A percentile compares a stretch with the other conserved stretches of the same genome.
Conservation (phyloP, 1,140 invertebrate genomes). For the Lucilia cuprina region DNA sequence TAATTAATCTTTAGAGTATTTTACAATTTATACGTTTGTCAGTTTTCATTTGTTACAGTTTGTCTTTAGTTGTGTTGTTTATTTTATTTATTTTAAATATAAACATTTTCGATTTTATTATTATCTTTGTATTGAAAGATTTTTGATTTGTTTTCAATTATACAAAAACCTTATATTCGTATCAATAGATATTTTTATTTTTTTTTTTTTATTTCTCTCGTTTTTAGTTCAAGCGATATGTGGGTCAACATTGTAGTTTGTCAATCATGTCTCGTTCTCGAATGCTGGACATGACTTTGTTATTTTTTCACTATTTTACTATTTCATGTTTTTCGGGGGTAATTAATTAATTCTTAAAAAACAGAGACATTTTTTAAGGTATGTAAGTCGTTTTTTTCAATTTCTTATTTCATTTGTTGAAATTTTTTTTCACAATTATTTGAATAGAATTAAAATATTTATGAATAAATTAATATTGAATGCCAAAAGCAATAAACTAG, state of each 20-base stretch:
- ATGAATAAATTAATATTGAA: conserved; percentile 9
- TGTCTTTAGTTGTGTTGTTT: neutral
- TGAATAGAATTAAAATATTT: neutral
- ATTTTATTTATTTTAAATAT: neutral
- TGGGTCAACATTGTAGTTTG: conserved; percentile 31
- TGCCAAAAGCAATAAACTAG: neutral
- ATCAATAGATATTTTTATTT: neutral
- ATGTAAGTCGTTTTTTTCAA: neutral
- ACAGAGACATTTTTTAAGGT: conserved; percentile 25
- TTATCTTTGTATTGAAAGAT: neutral
- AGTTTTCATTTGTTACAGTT: conserved; percentile 25
- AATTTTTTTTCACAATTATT: neutral
- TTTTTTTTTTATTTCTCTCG: neutral
- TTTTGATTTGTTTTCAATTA: conserved; percentile 20
- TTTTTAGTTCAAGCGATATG: conserved; percentile 1
- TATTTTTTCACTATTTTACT: neutral
- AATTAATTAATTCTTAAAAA: conserved; percentile 30
- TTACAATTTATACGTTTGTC: conserved; percentile 2
- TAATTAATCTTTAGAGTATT: conserved; percentile 28
- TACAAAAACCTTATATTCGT: neutral
- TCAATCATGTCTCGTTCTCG: conserved; percentile 32
- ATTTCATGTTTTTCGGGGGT: conserved; percentile 19
- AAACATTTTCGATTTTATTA: neutral
- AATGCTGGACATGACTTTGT: conserved; percentile 30
- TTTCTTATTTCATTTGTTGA: neutral